phyloP scores from a whole-genome alignment of 2,797 vertebrate species.

The Ctenochaetus hawaiiensis region DNA sequence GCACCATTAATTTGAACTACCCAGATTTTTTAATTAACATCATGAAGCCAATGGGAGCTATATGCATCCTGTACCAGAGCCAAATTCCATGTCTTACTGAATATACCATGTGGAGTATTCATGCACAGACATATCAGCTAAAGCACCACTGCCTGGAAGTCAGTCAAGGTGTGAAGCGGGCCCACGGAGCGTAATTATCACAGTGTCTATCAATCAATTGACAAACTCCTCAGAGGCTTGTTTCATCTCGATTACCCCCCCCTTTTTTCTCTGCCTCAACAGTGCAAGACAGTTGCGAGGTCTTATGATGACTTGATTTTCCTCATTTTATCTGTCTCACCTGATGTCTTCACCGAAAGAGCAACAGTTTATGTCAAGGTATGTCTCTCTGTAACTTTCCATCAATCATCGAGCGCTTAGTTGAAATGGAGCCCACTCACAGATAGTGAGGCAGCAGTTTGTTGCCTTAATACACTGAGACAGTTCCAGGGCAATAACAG shows the following conservation, averaged over 20 bases:
- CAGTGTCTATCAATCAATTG: conserved; percentile 54
- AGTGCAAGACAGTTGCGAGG: conserved; percentile 16
- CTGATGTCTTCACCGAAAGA: conserved; percentile 40
- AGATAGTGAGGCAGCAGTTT: conserved; percentile 55
- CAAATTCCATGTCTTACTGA: not conserved
- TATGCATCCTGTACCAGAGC: conserved; percentile 6
- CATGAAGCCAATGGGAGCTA: conserved; percentile 6
- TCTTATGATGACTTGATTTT: conserved; percentile 58
- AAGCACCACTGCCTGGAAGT: conserved; percentile 32
- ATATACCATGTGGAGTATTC: not conserved
- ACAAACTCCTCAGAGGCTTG: conserved; percentile 38
- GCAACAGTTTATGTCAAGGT: conserved; percentile 55
- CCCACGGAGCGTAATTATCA: conserved; percentile 61
- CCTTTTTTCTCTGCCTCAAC: not conserved
- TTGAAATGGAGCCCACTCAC: conserved; percentile 55
- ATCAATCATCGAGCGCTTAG: conserved; percentile 58
- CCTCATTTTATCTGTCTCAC: conserved; percentile 55
- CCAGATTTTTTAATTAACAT: conserved; percentile 27
- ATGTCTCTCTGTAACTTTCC: conserved; percentile 58
- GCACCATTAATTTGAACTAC: not conserved
- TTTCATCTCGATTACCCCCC: conserved; percentile 24
- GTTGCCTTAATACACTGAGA: conserved; percentile 58
- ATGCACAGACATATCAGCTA: conserved; percentile 20
- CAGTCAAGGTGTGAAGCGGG: conserved; percentile 46
- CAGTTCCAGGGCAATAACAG: conserved; percentile 66